A percentile compares a stretch with the other conserved stretches of the same genome.
These are phyloP conservation scores for Amphimallon solstitiale DNA, from an alignment of 2,888 invertebrate genomes.

Conservation along the genomic window DNA sequence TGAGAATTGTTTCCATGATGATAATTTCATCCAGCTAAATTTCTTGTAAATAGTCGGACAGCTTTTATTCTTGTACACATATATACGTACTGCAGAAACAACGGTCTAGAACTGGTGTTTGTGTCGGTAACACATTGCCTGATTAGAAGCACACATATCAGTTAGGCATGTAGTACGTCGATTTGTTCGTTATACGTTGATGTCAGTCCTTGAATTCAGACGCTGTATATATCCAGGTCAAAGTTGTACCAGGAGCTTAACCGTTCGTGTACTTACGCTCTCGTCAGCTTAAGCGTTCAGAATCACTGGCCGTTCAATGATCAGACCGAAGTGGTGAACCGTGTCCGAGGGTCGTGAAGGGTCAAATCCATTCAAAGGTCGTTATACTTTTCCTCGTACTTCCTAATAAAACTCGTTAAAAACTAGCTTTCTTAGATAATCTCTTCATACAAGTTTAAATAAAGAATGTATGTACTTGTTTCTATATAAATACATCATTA, in stretches of 20 bases:
- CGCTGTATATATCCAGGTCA: background rate
- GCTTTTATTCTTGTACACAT: no score
- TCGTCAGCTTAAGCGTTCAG: background rate
- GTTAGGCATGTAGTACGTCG: background rate
- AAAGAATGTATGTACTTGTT: no score
- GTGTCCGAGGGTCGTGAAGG: constrained; percentile 1
- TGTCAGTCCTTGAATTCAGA: background rate
- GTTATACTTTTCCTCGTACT: background rate
- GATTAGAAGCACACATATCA: background rate
- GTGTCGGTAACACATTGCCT: background rate
- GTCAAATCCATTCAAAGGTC: background rate
- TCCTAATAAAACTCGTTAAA: no score
- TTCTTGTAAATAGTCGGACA: no score
- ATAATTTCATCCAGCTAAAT: no score
- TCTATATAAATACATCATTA: no score
- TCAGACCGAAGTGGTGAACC: constrained; percentile 10
- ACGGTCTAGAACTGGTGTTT: no score
- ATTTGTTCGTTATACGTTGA: background rate
- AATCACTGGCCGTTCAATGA: background rate
- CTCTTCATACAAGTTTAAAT: no score
- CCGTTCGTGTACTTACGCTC: background rate
- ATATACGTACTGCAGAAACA: no score
- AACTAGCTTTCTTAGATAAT: no score
- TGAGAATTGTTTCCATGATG: no score
- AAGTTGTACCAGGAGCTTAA: background rate